Base-by-base conservation (phyloP, 2,113 vertebrate species). In the Petromus typicus region DNA sequence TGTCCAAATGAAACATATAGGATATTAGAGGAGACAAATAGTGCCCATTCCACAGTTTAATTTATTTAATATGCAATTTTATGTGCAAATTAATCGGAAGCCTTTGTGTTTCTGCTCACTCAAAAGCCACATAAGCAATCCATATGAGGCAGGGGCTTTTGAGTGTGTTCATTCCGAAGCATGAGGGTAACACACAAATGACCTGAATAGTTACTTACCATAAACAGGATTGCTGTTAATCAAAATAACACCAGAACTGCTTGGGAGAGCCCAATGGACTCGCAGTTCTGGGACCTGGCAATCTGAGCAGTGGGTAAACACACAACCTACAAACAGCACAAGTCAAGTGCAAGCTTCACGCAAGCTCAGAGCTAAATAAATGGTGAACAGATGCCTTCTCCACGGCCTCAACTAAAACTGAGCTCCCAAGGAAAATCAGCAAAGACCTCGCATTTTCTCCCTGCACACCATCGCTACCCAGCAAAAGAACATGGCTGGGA, bases 61-160 rank as follows among this genome's bases (percentile, higher is more conserved):
- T 93, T 43, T 95, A 57, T 76, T 96, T 89, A 92, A 78, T 45
- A 92, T 91, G 79, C 63, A 93, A 90, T 79, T 86, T 82, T 43
- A 92, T 22, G 87, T 76, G 73, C 90, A 93, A 86, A 96, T 93
- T 93, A 95, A 96, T 69, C 93, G 89, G 71, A 93, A 83, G 67
- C 8, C 91, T 94, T 83, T 86, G 90, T 45, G 7, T 92, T 91
- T 92, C 93, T 94, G 81, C 64, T 91, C 73, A 96, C 95, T 78
- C 95, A 63, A 95, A 96, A 95, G 95, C 56, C 90, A 92, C 97
- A 97, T 95, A 94, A 96, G 97, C 96, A 97, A 96, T 89, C 95
- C 94, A 96, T 93, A 95, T 85, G 84, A 95, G 86, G 90, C 73
- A 82, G 40, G 40, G 76, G 90, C 63, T 89, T 92, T 84, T 69